phyloP scores from a whole-genome alignment of 2,113 vertebrate genomes.

The Clarias gariepinus region DNA sequence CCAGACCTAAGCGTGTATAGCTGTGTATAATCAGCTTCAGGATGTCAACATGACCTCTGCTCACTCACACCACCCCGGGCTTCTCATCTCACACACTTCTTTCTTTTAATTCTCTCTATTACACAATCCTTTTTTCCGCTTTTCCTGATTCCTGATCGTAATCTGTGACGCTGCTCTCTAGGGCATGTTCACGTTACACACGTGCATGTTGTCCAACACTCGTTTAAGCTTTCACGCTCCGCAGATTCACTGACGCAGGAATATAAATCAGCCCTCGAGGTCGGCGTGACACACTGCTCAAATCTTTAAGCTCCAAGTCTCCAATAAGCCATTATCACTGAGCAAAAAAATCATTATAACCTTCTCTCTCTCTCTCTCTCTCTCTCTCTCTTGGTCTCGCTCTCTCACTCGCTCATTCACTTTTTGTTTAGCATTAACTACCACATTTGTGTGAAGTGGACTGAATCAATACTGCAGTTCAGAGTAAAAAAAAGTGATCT shows the following conservation, averaged over 20 bases:
- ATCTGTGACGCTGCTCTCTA: neutral
- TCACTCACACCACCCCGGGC: neutral
- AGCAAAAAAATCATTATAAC: slow-evolving; percentile 15
- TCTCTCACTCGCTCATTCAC: neutral
- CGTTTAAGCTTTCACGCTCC: neutral
- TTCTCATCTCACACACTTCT: neutral
- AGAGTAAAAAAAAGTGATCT: neutral
- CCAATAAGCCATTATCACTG: neutral
- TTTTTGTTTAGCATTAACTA: neutral
- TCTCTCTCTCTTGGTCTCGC: neutral
- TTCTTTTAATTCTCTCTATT: neutral
- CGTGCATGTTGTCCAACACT: neutral
- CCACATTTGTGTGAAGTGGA: neutral
- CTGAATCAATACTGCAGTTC: slow-evolving; percentile 2
- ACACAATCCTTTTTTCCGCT: neutral
- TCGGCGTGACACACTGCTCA: neutral
- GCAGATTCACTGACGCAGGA: neutral
- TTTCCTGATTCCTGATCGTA: neutral
- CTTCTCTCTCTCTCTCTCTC: neutral
- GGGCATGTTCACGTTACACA: too few relatives aligned
- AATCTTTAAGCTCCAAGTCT: neutral
- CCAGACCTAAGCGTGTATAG: too few relatives aligned
- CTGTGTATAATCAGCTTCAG: neutral
- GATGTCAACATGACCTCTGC: neutral
- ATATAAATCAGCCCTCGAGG: neutral